Evolutionary conservation across 2,797 vertebrate species (phyloP).

Genomic region (Alcedo atthis): DNA sequence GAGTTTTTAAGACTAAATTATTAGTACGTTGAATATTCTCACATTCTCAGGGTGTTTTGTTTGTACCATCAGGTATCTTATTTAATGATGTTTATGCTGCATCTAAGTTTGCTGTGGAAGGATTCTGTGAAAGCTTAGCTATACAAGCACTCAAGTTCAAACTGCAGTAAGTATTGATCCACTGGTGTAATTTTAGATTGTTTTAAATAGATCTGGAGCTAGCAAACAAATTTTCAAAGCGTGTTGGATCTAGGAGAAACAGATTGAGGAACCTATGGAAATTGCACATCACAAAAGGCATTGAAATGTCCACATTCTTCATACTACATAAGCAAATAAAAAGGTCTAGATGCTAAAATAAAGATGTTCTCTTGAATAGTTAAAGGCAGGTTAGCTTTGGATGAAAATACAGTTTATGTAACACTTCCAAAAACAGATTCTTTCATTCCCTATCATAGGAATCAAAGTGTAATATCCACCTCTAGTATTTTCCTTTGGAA

Average conservation of each 20-base stretch:
- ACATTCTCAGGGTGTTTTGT: conserved; percentile 1
- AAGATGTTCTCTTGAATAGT: neutral
- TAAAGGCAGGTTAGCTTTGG: neutral
- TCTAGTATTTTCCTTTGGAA: neutral
- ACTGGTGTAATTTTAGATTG: neutral
- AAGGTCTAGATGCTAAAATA: neutral
- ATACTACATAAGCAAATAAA: neutral
- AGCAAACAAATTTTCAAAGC: neutral
- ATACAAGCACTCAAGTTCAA: conserved; percentile 88
- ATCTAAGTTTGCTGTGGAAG: conserved; percentile 90
- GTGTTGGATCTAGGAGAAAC: neutral
- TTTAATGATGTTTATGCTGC: conserved; percentile 91
- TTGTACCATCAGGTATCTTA: conserved; percentile 78
- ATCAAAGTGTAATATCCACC: neutral
- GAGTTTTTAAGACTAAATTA: neutral
- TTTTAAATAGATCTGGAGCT: neutral
- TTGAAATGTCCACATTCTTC: neutral
- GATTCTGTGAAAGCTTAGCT: conserved; percentile 89
- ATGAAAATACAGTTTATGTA: neutral
- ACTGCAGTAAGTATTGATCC: conserved; percentile 83
- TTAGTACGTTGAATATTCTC: neutral
- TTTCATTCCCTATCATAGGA: neutral
- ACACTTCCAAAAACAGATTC: neutral
- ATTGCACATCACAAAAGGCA: neutral
- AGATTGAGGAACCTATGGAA: neutral